Conservation (phyloP, 2,797 vertebrate genomes). For the Ctenopoma multispine region DNA sequence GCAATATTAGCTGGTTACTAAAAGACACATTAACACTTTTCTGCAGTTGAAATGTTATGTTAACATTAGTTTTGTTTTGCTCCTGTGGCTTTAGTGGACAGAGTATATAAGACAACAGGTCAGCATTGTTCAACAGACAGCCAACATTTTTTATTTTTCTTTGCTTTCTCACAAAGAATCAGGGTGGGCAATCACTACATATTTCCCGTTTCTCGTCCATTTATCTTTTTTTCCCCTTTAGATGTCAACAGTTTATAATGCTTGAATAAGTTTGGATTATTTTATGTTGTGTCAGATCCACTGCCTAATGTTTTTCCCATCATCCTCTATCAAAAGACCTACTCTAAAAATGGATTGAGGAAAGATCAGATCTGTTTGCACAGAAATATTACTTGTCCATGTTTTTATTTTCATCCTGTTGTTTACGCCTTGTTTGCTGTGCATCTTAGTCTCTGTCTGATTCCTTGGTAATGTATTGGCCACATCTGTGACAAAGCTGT, state of each 20-base stretch:
- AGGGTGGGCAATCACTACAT: too few relatives aligned
- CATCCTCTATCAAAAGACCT: neutral
- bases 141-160: neutral
- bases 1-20: neutral
- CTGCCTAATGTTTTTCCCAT: neutral
- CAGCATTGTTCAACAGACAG: neutral
- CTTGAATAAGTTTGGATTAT: constrained; percentile 20
- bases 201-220: neutral
- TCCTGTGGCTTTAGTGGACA: constrained; percentile 3
- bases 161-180: constrained; percentile 11
- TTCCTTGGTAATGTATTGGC: constrained; percentile 31
- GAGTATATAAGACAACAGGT: constrained; percentile 2
- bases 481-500: constrained; percentile 50
- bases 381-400: neutral
- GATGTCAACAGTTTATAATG: constrained; percentile 25
- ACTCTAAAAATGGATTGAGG: constrained; percentile 14
- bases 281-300: neutral
- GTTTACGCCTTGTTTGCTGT: constrained; percentile 3
- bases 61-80: neutral
- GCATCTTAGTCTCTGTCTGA: constrained; percentile 34
- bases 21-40: constrained; percentile 19
- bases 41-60: neutral
- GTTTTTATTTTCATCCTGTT: neutral
- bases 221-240: neutral
- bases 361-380: constrained; percentile 3